Percentiles rank a stretch among this genome's conserved stretches.
phyloP scores from a whole-genome alignment of 2,888 invertebrate species.

The Cheilosia variabilis region DNA sequence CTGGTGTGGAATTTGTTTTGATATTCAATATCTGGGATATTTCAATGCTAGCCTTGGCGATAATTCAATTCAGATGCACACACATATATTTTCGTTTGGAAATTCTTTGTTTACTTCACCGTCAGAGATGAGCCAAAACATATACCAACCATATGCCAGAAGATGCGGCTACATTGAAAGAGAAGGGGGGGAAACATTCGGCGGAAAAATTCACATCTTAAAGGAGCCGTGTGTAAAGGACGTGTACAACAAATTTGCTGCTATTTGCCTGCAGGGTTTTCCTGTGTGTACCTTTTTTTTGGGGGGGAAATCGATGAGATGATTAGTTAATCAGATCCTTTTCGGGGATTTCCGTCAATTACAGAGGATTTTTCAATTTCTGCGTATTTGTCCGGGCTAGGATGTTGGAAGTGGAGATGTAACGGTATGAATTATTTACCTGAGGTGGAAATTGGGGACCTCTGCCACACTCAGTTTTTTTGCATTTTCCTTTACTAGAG shows the following conservation, averaged over 20 bases:
- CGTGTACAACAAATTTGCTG: slow-evolving; percentile 13
- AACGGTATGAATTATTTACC: too few relatives aligned
- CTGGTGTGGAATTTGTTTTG: slow-evolving; percentile 68
- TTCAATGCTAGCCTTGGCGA: slow-evolving; percentile 70
- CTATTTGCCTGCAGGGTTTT: slow-evolving; percentile 45
- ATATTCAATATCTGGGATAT: slow-evolving; percentile 75
- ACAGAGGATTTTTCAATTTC: slow-evolving; percentile 42
- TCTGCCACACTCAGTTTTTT: too few relatives aligned
- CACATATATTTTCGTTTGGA: slow-evolving; percentile 65
- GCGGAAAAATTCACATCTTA: slow-evolving; percentile 31
- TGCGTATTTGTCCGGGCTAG: background rate
- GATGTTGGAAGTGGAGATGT: background rate
- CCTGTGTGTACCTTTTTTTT: background rate
- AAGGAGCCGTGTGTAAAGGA: slow-evolving; percentile 33
- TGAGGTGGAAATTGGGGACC: too few relatives aligned
- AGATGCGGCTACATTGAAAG: background rate
- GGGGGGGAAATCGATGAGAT: slow-evolving; percentile 44
- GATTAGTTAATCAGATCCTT: slow-evolving; percentile 63
- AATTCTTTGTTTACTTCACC: slow-evolving; percentile 50
- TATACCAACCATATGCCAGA: too few relatives aligned
- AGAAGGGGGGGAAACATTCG: background rate
- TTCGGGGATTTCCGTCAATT: slow-evolving; percentile 60
- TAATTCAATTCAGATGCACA: slow-evolving; percentile 73
- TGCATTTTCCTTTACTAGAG: too few relatives aligned
- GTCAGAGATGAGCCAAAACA: background rate